Percentiles rank a stretch among this genome's conserved stretches.
Conservation (phyloP, 2,888 invertebrate species). For the Trachelus iudaicus region DNA sequence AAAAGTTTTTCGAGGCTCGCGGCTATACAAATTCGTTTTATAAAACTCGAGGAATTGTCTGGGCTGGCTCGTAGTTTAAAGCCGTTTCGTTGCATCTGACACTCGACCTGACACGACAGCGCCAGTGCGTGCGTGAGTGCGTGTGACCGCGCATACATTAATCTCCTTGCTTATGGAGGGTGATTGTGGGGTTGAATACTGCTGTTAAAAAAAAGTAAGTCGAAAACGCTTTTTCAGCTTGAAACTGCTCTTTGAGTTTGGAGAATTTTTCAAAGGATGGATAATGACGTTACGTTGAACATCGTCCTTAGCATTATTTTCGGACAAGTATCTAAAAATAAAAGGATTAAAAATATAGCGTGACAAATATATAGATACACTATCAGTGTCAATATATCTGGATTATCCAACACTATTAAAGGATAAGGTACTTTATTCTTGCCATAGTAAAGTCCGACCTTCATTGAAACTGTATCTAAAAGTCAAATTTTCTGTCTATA, state of each 20-base stretch:
- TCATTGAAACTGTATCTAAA: background rate
- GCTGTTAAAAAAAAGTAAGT: background rate
- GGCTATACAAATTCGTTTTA: background rate
- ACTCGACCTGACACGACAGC: background rate
- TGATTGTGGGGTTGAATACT: constrained; percentile 1
- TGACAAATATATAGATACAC: background rate
- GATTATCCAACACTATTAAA: background rate
- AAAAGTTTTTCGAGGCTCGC: background rate
- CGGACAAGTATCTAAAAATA: background rate
- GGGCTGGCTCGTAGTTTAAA: background rate
- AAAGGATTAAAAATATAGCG: background rate
- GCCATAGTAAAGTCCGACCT: background rate
- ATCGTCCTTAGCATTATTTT: background rate
- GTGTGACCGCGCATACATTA: constrained; percentile 19
- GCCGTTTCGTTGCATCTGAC: background rate
- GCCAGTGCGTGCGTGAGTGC: background rate
- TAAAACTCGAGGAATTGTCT: background rate
- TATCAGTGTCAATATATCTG: background rate
- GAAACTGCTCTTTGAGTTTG: background rate
- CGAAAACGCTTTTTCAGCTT: background rate
- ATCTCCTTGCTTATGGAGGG: background rate
- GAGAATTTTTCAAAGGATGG: background rate
- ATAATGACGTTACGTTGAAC: background rate
- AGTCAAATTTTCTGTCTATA: background rate
- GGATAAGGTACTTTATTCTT: background rate